Conservation (phyloP, 1,140 invertebrate genomes). For the Drosophila persimilis region DNA sequence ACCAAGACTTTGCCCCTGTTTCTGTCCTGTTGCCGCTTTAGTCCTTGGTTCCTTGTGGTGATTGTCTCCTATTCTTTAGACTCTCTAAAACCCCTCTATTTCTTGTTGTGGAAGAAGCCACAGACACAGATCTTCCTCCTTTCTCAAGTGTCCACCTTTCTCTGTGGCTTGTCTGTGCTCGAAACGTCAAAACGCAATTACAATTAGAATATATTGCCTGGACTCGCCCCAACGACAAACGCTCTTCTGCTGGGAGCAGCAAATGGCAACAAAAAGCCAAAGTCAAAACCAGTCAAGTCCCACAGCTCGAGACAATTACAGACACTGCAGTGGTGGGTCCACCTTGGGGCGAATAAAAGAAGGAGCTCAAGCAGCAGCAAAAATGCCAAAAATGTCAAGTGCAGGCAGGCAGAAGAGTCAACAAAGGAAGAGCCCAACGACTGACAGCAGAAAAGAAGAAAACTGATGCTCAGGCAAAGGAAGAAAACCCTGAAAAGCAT, state of each 20-base stretch:
- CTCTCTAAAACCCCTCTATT: not conserved
- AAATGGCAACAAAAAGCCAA: slow-evolving; percentile 27
- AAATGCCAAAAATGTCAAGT: slow-evolving; percentile 42
- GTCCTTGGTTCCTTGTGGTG: no score
- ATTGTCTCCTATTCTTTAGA: not conserved
- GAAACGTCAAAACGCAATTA: slow-evolving; percentile 32
- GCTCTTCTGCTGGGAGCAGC: not conserved
- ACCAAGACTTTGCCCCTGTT: no score
- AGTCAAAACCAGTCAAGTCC: slow-evolving; percentile 9
- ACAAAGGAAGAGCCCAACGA: slow-evolving; percentile 12
- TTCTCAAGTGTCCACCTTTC: no score
- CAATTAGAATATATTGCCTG: slow-evolving; percentile 35
- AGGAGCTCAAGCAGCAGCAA: not conserved
- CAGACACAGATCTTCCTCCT: no score
- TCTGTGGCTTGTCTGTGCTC: not conserved
- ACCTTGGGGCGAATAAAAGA: not conserved
- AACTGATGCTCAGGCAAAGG: not conserved
- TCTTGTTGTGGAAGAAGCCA: no score
- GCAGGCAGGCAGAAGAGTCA: slow-evolving; percentile 26
- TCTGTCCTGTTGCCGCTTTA: no score
- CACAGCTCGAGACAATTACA: slow-evolving; percentile 33
- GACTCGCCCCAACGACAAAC: not conserved
- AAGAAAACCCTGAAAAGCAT: not conserved
- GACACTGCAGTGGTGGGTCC: slow-evolving; percentile 10
- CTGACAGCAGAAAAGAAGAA: slow-evolving; percentile 4